Percentiles rank a stretch among this genome's conserved stretches.
phyloP scores from a whole-genome alignment of 2,797 vertebrate genomes.

The Cichlasoma orientale region DNA sequence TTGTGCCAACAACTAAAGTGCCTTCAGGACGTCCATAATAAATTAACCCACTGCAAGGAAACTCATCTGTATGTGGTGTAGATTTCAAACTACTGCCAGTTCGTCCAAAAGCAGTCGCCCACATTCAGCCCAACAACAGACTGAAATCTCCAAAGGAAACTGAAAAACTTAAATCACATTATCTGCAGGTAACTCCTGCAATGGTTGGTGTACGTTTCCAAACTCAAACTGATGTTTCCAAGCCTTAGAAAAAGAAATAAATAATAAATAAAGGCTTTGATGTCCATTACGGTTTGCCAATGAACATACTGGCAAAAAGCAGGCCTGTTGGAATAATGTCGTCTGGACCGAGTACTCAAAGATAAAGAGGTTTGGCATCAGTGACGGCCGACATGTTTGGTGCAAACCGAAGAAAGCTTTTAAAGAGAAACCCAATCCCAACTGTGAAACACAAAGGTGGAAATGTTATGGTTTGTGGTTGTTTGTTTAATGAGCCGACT shows the following conservation, averaged over 20 bases:
- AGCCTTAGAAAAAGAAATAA: rapidly evolving
- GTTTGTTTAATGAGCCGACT: background rate
- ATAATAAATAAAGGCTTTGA: background rate
- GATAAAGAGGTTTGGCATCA: background rate
- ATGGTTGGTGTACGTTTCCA: background rate
- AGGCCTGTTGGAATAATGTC: background rate
- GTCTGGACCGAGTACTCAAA: background rate
- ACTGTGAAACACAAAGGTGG: background rate
- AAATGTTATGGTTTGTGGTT: background rate
- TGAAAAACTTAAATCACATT: background rate
- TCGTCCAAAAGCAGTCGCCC: background rate
- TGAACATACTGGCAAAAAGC: background rate
- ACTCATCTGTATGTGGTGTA: background rate
- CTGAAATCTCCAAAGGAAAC: background rate
- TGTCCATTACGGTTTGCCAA: background rate
- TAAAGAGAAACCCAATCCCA: background rate
- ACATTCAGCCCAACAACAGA: background rate
- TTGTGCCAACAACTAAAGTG: background rate
- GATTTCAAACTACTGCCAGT: background rate
- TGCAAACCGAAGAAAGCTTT: background rate
- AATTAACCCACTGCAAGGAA: background rate
- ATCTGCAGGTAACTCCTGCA: background rate
- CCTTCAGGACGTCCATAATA: background rate
- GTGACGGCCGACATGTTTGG: background rate
- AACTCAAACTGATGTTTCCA: background rate